phyloP scores from a whole-genome alignment of 2,797 vertebrate species.

The Cheirogaleus major region DNA sequence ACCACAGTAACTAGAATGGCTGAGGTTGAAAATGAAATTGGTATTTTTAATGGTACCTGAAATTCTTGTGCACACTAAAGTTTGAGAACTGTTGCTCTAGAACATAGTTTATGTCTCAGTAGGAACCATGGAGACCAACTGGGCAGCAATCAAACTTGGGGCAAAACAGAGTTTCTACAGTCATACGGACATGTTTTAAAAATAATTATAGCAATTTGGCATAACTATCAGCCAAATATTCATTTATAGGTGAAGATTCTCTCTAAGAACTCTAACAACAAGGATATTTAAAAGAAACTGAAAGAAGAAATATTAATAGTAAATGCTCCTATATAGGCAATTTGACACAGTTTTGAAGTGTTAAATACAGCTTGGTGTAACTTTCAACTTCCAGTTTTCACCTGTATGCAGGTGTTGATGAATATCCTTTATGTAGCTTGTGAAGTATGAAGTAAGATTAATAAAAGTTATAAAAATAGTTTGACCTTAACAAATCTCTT shows the following conservation, averaged over 20 bases:
- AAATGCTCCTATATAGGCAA: conserved; percentile 1
- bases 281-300: not conserved
- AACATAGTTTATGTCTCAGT: not conserved
- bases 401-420: not conserved
- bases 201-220: not conserved
- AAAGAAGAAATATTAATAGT: conserved; percentile 25
- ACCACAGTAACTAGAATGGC: not conserved
- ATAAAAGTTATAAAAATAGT: conserved; percentile 29
- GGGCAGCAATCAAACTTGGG: not conserved
- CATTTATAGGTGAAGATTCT: conserved; percentile 14
- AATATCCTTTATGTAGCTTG: not conserved
- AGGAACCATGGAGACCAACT: not conserved
- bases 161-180: not conserved
- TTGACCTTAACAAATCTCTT: conserved; percentile 7
- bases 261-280: not conserved
- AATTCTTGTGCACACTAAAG: not conserved
- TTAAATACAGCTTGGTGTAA: conserved; percentile 27
- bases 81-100: not conserved
- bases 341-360: conserved; percentile 53
- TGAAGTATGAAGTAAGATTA: conserved; percentile 28
- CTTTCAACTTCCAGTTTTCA: conserved; percentile 46
- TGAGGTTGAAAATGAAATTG: not conserved
- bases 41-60: not conserved
- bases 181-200: not conserved
- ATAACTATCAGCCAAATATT: not conserved